Base-by-base conservation (phyloP, 1,140 invertebrate species). In the Rhyzopertha dominica region DNA sequence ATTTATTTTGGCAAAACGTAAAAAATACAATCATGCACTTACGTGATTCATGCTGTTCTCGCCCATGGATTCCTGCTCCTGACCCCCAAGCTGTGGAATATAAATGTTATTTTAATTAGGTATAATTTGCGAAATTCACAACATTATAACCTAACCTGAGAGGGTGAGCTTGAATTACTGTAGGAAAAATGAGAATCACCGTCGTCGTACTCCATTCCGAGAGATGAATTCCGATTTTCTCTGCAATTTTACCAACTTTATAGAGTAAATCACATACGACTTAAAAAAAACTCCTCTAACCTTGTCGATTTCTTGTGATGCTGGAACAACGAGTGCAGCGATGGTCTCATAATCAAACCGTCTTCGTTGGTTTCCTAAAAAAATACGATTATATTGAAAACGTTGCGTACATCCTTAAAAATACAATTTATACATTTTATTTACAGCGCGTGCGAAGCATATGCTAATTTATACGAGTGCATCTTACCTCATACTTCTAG, bases 171-270 rank as follows among this genome's bases (percentile, higher is more conserved):
- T 24, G 79, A 79, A 61, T 82, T 84, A 59, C 82, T 85, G 53
- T 82, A 85, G 0, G 82, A 84, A 56, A 80, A 81, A 43, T 82
- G 74, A 17, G 81, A 85, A 61, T 85, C 82, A 18, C 77, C 77
- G 54, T 84, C 80, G 48, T 84, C 81, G n/a, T 77, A 78, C 56
- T 82, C 80, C 3, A 74, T 62, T 29, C 68, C 69, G 10, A 66
- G 59, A 37, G 64, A 68, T 0, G 68, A 63, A 32, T 61, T 68
- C 12, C 67, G 69, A 63, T 69, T 72, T 53, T 72, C 74, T 25
- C 72, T 76, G 61, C 32, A 67, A 63, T 39, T 38, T 16, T 25
- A 24, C 4, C 7, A 3, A 25, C 17, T 19, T 17, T 14, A 14
- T 9, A 37, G 18, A 4, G 19, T 2, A 18, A 20, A 12, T 18